Evolutionary conservation across 2,888 invertebrate species (phyloP).

Genomic region (Tinea semifulvella): DNA sequence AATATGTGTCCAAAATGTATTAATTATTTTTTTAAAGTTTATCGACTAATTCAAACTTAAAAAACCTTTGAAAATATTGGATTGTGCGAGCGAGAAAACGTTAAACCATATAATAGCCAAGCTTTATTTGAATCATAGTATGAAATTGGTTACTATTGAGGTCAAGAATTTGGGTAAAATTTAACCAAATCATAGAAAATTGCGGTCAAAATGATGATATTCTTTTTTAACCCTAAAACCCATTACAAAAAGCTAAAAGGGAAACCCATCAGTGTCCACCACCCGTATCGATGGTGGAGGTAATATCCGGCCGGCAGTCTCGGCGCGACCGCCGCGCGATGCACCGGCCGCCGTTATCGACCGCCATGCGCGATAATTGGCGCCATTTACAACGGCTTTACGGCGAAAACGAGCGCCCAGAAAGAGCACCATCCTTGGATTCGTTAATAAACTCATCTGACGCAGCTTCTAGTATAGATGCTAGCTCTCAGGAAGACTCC

Average conservation of each 20-base stretch:
- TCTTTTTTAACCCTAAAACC: not conserved
- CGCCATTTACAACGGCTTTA: slow-evolving; percentile 58
- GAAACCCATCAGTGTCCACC: not conserved
- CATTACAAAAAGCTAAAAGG: not conserved
- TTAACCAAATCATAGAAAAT: too few species aligned
- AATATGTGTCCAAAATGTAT: too few species aligned
- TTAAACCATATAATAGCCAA: too few species aligned
- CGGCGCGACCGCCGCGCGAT: slow-evolving; percentile 36
- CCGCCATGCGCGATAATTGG: slow-evolving; percentile 67
- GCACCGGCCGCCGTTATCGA: slow-evolving; percentile 60
- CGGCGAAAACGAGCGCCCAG: slow-evolving; percentile 42
- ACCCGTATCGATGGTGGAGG: too few species aligned
- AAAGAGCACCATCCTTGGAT: slow-evolving; percentile 69
- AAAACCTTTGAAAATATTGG: too few species aligned
- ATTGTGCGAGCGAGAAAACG: too few species aligned
- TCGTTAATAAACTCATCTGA: slow-evolving; percentile 76
- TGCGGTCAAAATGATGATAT: too few species aligned
- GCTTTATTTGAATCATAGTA: too few species aligned
- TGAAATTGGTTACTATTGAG: too few species aligned
- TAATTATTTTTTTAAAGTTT: too few species aligned
- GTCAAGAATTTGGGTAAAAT: too few species aligned
- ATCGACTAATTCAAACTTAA: too few species aligned
- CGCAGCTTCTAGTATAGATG: slow-evolving; percentile 69
- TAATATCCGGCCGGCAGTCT: not conserved
- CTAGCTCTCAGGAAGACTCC: slow-evolving; percentile 69